Conservation (phyloP, 2,888 invertebrate genomes). For the Thelaira solivaga region DNA sequence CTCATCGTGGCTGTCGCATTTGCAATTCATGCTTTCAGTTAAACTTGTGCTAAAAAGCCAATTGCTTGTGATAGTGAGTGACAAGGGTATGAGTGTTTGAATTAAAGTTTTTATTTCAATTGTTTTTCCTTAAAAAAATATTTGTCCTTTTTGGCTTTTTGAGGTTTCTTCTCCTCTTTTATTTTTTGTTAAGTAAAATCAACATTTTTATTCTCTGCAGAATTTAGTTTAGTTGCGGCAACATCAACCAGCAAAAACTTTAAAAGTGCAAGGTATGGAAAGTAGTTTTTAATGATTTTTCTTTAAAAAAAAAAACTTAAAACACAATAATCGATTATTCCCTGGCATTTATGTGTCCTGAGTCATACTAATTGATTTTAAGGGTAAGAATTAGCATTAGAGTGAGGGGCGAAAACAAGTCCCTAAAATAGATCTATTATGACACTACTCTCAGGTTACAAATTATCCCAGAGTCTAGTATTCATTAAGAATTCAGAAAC, state of each 20-base stretch:
- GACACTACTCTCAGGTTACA: too few species aligned
- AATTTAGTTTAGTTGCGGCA: background rate
- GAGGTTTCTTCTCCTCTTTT: background rate
- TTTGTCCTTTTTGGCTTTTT: conserved; percentile 12
- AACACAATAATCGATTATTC: too few species aligned
- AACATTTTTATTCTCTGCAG: background rate
- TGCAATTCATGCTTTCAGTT: conserved; percentile 22
- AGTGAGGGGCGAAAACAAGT: too few species aligned
- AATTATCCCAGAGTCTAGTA: too few species aligned
- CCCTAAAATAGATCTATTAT: too few species aligned
- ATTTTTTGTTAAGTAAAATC: background rate
- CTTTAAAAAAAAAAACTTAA: too few species aligned
- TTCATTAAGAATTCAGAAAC: too few species aligned
- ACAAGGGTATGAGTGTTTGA: conserved; percentile 1
- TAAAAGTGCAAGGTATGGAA: background rate
- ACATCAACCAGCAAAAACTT: background rate
- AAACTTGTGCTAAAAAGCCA: conserved; percentile 34
- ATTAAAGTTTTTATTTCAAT: conserved; percentile 10
- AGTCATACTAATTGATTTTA: too few species aligned
- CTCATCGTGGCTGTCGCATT: conserved; percentile 2
- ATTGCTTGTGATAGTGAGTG: conserved; percentile 25
- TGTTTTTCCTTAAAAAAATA: background rate
- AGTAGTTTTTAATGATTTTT: too few species aligned
- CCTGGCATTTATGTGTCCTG: too few species aligned
- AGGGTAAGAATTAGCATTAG: too few species aligned